phyloP scores from a whole-genome alignment of 2,113 vertebrate genomes.

The Toxotes jaculatrix region DNA sequence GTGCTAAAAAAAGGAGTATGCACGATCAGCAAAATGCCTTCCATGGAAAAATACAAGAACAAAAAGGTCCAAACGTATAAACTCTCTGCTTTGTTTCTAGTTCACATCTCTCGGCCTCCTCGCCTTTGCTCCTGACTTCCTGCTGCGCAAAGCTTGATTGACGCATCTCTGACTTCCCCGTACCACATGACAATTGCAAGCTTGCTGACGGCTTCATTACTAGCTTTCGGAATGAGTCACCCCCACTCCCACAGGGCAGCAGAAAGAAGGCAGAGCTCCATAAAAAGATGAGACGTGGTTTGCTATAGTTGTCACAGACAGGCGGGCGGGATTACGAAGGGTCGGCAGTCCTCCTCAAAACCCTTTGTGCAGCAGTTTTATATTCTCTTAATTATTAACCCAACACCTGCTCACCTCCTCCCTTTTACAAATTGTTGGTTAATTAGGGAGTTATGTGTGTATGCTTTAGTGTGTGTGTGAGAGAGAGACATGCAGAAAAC shows the following conservation, averaged over 20 bases:
- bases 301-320: conserved; percentile 29
- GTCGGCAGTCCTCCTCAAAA: conserved; percentile 20
- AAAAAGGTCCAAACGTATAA: not conserved
- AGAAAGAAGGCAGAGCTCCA: conserved; percentile 16
- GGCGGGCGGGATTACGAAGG: conserved; percentile 15
- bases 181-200: conserved; percentile 2
- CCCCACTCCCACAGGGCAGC: conserved; percentile 20
- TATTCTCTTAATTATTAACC: conserved; percentile 60
- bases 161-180: conserved; percentile 31
- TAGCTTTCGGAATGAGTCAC: conserved; percentile 45
- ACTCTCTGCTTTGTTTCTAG: not conserved
- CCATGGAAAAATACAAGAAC: conserved; percentile 17
- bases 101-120: not conserved
- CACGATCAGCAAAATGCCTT: conserved; percentile 52
- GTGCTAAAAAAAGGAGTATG: conserved; percentile 38
- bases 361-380: conserved; percentile 49
- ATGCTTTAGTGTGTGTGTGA: conserved; percentile 8
- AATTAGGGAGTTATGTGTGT: conserved; percentile 57
- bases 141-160: conserved; percentile 43
- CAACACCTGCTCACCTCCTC: conserved; percentile 45
- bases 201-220: conserved; percentile 58
- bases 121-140: conserved; percentile 4
- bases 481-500: not conserved
- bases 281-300: conserved; percentile 16
- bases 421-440: conserved; percentile 61